phyloP scores from a whole-genome alignment of 2,888 invertebrate genomes.

The Platypus cylindrus region DNA sequence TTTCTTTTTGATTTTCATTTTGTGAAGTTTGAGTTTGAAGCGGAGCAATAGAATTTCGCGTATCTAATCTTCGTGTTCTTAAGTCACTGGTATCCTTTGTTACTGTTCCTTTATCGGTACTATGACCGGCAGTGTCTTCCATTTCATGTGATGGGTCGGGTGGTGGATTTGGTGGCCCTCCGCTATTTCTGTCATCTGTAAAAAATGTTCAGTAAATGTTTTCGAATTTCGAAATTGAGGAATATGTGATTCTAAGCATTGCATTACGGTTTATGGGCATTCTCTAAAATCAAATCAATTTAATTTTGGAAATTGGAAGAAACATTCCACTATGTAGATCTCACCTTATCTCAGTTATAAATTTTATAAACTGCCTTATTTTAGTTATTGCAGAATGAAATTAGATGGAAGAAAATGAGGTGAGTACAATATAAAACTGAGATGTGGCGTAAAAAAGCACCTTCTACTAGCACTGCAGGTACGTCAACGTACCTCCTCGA shows the following conservation, averaged over 20 bases:
- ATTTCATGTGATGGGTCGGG: slow-evolving; percentile 28
- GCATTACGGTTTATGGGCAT: not conserved
- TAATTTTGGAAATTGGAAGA: no score
- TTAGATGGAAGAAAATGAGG: slow-evolving; percentile 3
- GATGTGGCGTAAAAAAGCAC: slow-evolving; percentile 23
- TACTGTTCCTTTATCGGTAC: slow-evolving; percentile 18
- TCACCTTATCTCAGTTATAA: slow-evolving; percentile 4
- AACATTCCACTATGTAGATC: not conserved
- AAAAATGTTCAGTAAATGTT: not conserved
- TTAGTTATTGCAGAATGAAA: slow-evolving; percentile 1
- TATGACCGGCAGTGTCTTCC: slow-evolving; percentile 27
- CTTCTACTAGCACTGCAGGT: slow-evolving; percentile 32
- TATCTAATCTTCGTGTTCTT: slow-evolving; percentile 39
- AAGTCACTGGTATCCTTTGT: slow-evolving; percentile 40
- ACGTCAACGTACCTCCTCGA: slow-evolving; percentile 46
- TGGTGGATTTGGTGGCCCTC: slow-evolving; percentile 41
- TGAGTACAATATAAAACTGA: slow-evolving; percentile 21
- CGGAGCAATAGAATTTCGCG: slow-evolving; percentile 38
- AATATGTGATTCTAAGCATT: not conserved
- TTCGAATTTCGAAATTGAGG: not conserved
- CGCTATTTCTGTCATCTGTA: slow-evolving; percentile 44
- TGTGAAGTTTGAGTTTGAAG: slow-evolving; percentile 32
- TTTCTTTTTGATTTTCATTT: slow-evolving; percentile 28
- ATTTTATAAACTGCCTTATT: slow-evolving; percentile 1
- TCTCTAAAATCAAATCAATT: not conserved